A percentile compares a stretch with the other conserved stretches of the same genome.
Conservation (phyloP, 2,113 vertebrate species). For the Corythoichthys intestinalis region DNA sequence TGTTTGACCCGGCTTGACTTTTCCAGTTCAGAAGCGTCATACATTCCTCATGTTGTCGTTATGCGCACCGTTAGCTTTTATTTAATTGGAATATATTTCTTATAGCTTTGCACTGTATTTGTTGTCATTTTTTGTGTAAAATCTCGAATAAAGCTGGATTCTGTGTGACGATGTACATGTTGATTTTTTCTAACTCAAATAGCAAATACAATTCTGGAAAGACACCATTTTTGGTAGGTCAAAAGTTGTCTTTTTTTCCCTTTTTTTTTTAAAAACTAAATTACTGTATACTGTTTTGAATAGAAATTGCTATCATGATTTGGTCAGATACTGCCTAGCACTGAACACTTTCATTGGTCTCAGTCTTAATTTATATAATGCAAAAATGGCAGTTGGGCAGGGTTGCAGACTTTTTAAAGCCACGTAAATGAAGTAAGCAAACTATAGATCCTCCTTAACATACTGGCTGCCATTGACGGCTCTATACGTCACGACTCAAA, state of each 20-base stretch:
- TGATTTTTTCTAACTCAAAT: background rate
- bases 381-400: no score
- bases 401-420: no score
- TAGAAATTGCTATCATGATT: no score
- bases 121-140: background rate
- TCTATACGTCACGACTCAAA: no score
- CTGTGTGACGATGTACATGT: background rate
- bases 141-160: background rate
- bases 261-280: no score
- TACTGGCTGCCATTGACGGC: no score
- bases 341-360: no score
- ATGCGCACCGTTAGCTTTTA: background rate
- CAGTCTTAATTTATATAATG: no score
- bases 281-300: background rate
- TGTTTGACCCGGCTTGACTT: background rate
- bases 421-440: no score
- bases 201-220: background rate
- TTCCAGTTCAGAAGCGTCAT: background rate
- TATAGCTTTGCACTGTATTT: background rate
- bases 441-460: no score
- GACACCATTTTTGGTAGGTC: background rate
- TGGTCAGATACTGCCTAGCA: no score
- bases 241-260: background rate
- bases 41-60: background rate
- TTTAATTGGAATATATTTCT: background rate